Conservation (phyloP, 2,113 vertebrate genomes). For the Anas platyrhynchos region DNA sequence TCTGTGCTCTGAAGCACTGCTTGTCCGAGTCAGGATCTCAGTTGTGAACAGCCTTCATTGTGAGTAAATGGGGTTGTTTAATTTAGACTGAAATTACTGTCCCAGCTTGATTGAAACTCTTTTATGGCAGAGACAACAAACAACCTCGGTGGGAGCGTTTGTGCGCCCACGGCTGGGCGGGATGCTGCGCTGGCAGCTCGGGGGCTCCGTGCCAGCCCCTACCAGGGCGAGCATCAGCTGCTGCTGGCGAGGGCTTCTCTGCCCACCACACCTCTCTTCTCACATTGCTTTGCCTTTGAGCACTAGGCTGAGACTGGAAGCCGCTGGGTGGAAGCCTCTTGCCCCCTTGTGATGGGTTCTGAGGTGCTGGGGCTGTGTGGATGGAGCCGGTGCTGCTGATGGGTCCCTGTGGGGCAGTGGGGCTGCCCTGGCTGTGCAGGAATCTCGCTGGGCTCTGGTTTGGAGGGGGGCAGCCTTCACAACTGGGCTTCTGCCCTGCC, state of each 20-base stretch:
- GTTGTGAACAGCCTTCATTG: constrained; percentile 39
- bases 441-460: not conserved
- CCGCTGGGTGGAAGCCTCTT: not conserved
- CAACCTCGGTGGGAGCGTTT: not conserved
- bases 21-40: constrained; percentile 33
- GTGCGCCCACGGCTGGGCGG: rapidly evolving
- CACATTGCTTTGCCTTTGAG: not conserved
- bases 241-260: not conserved
- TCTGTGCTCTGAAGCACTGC: constrained; percentile 37
- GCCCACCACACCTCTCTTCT: not conserved
- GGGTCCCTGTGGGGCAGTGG: not conserved
- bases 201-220: not conserved
- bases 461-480: not conserved
- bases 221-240: not conserved
- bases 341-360: not conserved
- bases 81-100: constrained; percentile 55
- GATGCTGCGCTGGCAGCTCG: not conserved
- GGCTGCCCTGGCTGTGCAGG: rapidly evolving
- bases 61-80: constrained; percentile 55
- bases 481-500: not conserved
- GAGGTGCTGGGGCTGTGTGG: not conserved
- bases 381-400: not conserved
- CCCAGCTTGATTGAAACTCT: constrained; percentile 40
- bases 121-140: constrained; percentile 39
- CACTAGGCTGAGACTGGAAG: not conserved